phyloP scores from a whole-genome alignment of 2,113 vertebrate species.

The Sylvietta virens region DNA sequence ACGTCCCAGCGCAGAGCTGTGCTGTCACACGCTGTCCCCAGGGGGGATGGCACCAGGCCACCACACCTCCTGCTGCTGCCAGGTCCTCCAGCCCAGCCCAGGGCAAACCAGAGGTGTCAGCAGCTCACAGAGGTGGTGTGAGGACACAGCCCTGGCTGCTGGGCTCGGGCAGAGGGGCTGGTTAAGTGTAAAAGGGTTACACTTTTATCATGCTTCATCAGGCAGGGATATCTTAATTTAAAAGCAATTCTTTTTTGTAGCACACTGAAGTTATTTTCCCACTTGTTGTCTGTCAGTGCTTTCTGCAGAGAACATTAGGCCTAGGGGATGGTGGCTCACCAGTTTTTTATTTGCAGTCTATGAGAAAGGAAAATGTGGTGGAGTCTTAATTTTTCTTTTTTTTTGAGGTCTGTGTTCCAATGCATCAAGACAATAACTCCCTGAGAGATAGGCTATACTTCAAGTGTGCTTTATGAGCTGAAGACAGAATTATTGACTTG shows the following conservation, averaged over 20 bases:
- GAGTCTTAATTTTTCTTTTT: not conserved
- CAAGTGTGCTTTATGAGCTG: conserved; percentile 36
- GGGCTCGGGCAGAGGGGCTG: not conserved
- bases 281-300: not conserved
- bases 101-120: not conserved
- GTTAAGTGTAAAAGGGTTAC: not conserved
- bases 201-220: not conserved
- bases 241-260: not conserved
- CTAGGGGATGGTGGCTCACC: not conserved
- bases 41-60: not conserved
- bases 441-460: conserved; percentile 34
- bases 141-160: not conserved
- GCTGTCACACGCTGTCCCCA: not conserved
- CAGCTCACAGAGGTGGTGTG: not conserved
- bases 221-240: not conserved
- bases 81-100: not conserved
- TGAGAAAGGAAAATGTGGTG: conserved; percentile 33
- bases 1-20: not conserved
- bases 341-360: not conserved
- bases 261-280: not conserved
- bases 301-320: not conserved
- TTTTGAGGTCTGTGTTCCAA: not conserved
- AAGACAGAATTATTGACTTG: conserved; percentile 32
- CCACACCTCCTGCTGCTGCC: not conserved
- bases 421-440: conserved; percentile 7